These are phyloP conservation scores for Melanotaenia parkinsoni DNA, from an alignment of 2,797 vertebrate species.

Conservation along the genomic window DNA sequence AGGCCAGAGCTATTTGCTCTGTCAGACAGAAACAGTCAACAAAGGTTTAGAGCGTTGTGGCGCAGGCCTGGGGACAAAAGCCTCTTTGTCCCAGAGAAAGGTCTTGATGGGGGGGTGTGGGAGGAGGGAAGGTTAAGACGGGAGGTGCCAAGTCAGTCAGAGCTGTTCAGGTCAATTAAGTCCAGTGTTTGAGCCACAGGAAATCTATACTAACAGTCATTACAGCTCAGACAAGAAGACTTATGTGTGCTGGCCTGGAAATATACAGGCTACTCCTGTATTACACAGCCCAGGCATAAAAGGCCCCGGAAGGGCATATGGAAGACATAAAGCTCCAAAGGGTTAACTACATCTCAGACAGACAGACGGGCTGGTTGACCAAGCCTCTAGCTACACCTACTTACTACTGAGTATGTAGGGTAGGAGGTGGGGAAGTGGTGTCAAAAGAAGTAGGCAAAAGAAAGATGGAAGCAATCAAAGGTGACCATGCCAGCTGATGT, in stretches of 20 bases:
- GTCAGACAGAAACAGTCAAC: slow-evolving; percentile 83
- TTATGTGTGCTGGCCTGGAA: slow-evolving; percentile 77
- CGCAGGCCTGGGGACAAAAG: slow-evolving; percentile 79
- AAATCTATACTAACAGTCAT: slow-evolving; percentile 86
- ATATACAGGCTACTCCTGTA: slow-evolving; percentile 68
- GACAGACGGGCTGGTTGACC: slow-evolving; percentile 49
- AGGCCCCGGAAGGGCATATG: slow-evolving; percentile 71
- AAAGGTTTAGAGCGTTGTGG: slow-evolving; percentile 79
- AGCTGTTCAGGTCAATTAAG: slow-evolving; percentile 88
- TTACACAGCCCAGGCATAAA: slow-evolving; percentile 64
- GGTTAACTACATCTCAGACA: slow-evolving; percentile 70
- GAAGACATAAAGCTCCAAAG: slow-evolving; percentile 77
- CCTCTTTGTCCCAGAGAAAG: slow-evolving; percentile 80
- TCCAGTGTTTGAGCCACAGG: slow-evolving; percentile 82
- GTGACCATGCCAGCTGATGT: slow-evolving; percentile 68
- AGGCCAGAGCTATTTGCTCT: slow-evolving; percentile 80
- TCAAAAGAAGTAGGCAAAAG: slow-evolving; percentile 31
- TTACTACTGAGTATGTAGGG: slow-evolving; percentile 45
- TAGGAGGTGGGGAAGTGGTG: slow-evolving; percentile 27
- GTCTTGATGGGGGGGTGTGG: slow-evolving; percentile 52
- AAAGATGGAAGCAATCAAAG: slow-evolving; percentile 51
- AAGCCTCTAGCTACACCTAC: slow-evolving; percentile 59
- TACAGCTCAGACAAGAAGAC: slow-evolving; percentile 79
- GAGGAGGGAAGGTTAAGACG: slow-evolving; percentile 63
- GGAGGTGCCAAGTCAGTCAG: slow-evolving; percentile 84